phyloP scores from a whole-genome alignment of 2,888 invertebrate genomes.

The Napeogenes inachia region DNA sequence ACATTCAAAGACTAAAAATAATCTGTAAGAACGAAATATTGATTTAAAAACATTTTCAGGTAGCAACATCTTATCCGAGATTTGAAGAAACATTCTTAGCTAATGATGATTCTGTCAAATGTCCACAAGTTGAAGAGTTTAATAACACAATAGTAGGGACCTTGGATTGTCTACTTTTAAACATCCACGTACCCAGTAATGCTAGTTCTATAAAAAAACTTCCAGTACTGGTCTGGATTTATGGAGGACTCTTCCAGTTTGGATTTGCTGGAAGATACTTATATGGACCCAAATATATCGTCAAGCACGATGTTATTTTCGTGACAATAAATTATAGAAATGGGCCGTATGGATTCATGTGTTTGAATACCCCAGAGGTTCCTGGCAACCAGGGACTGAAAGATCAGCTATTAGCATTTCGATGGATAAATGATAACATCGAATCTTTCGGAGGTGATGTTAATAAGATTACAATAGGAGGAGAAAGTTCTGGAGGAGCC shows the following conservation, averaged over 20 bases:
- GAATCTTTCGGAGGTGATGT: constrained; percentile 40
- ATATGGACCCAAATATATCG: no score
- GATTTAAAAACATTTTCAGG: constrained; percentile 20
- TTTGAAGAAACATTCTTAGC: constrained; percentile 39
- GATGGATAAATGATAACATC: constrained; percentile 44
- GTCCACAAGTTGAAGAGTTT: constrained; percentile 40
- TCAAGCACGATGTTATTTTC: constrained; percentile 35
- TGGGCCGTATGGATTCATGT: constrained; percentile 42
- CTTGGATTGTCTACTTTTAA: constrained; percentile 76
- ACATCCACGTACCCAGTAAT: constrained; percentile 73
- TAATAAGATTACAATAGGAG: constrained; percentile 38
- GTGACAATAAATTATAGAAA: constrained; percentile 43
- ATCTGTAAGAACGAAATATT: no score
- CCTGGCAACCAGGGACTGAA: constrained; percentile 47
- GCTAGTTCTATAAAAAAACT: constrained; percentile 31
- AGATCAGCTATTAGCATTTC: constrained; percentile 39
- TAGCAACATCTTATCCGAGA: constrained; percentile 25
- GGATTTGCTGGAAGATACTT: no score
- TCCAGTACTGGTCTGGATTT: constrained; percentile 56
- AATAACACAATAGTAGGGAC: constrained; percentile 33
- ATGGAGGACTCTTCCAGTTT: constrained; percentile 33
- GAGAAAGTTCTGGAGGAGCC: constrained; percentile 32
- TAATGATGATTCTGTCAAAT: constrained; percentile 39
- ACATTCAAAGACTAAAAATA: no score
- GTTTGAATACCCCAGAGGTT: constrained; percentile 36